Conservation (phyloP, 2,888 invertebrate species). For the Nemoura dubitans region DNA sequence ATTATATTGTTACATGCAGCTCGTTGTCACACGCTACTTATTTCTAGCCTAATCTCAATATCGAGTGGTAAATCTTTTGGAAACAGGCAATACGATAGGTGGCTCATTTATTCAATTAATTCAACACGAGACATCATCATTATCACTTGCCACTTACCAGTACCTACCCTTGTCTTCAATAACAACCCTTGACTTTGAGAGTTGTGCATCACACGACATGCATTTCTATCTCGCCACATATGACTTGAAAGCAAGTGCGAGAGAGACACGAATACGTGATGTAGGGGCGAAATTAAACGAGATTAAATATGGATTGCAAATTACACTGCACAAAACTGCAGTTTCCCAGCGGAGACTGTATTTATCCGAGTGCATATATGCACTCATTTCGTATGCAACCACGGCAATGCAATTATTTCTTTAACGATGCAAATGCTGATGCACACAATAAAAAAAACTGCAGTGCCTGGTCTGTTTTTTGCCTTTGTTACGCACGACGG, state of each 20-base stretch:
- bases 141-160: background rate
- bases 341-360: background rate
- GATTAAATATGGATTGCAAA: constrained; percentile 32
- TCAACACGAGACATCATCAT: background rate
- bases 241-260: background rate
- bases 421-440: constrained; percentile 38
- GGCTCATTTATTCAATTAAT: background rate
- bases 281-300: background rate
- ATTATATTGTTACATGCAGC: no score
- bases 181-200: background rate
- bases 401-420: constrained; percentile 37
- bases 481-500: background rate
- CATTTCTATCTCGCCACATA: background rate
- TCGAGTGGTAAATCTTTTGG: background rate
- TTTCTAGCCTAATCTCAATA: background rate
- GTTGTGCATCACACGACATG: background rate
- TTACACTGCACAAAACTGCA: constrained; percentile 34
- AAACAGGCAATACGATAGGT: background rate
- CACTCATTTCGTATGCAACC: constrained; percentile 18
- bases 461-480: background rate
- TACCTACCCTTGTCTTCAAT: no score
- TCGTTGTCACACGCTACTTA: background rate
- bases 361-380: constrained; percentile 16
- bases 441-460: background rate
- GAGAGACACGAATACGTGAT: background rate